Conservation (phyloP, 2,888 invertebrate species). For the Cryptophagus acutangulus region DNA sequence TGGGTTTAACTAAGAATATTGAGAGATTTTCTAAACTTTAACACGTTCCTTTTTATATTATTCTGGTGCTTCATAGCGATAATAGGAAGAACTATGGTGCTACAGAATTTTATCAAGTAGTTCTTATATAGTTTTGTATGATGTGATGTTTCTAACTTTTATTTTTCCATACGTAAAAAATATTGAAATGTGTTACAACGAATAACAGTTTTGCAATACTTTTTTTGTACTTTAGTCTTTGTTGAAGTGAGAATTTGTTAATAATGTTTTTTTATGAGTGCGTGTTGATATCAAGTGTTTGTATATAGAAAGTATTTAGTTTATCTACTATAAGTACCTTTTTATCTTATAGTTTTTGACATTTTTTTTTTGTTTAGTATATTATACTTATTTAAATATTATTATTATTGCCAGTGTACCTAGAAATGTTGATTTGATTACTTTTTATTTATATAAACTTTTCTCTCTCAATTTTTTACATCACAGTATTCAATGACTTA, state of each 20-base stretch:
- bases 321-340: conserved; percentile 39
- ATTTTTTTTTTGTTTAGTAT: conserved; percentile 39
- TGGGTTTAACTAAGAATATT: conserved; percentile 2
- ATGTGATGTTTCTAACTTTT: conserved; percentile 33
- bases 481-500: conserved; percentile 41
- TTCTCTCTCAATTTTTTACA: conserved; percentile 35
- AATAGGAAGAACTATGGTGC: conserved; percentile 44
- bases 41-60: conserved; percentile 38
- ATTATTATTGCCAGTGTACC: conserved; percentile 31
- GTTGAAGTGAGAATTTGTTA: conserved; percentile 32
- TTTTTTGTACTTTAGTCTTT: conserved; percentile 29
- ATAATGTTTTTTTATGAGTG: conserved; percentile 28
- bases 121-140: conserved; percentile 27
- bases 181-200: conserved; percentile 30
- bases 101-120: conserved; percentile 38
- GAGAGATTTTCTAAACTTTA: conserved; percentile 40
- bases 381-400: conserved; percentile 39
- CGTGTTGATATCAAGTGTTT: conserved; percentile 36
- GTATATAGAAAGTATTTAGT: conserved; percentile 34
- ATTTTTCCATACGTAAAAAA: conserved; percentile 9
- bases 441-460: conserved; percentile 22
- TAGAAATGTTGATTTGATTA: conserved; percentile 32
- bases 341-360: conserved; percentile 35
- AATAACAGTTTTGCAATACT: conserved; percentile 38
- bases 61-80: conserved; percentile 49